Evolutionary conservation across 2,113 vertebrate genomes (phyloP).

Genomic region (Pardalotus punctatus): DNA sequence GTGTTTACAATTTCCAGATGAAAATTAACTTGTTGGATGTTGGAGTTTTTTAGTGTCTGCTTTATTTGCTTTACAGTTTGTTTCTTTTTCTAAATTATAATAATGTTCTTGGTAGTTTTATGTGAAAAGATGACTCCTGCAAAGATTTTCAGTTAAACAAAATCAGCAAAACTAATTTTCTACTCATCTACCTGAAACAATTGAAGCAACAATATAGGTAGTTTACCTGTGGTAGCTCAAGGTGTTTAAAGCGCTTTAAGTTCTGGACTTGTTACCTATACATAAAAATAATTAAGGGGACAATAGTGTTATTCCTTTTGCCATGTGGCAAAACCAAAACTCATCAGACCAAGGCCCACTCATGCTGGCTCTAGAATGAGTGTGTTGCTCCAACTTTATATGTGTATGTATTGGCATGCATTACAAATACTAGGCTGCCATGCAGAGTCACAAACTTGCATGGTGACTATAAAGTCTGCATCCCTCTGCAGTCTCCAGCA

Average conservation of each 20-base stretch:
- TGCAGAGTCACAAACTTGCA: not conserved
- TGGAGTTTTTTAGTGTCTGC: not conserved
- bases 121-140: not conserved
- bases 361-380: not conserved
- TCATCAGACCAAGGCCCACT: not conserved
- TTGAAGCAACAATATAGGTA: not conserved
- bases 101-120: not conserved
- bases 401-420: too few relatives aligned
- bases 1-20: not conserved
- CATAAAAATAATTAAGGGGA: not conserved
- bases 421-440: not conserved
- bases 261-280: not conserved
- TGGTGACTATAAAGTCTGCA: not conserved
- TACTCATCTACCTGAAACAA: not conserved
- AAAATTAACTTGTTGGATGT: not conserved
- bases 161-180: not conserved
- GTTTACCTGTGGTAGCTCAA: not conserved
- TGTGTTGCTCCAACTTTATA: not conserved
- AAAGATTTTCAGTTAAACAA: not conserved
- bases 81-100: not conserved
- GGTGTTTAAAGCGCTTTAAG: not conserved
- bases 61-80: not conserved
- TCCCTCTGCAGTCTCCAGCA: accelerated
- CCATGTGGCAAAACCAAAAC: not conserved
- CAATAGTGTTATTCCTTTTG: not conserved